Evolutionary conservation across 2,113 vertebrate genomes (phyloP), one percentile per base, ranked within the genome.

Genomic region (Cyrtonyx montezumae): DNA sequence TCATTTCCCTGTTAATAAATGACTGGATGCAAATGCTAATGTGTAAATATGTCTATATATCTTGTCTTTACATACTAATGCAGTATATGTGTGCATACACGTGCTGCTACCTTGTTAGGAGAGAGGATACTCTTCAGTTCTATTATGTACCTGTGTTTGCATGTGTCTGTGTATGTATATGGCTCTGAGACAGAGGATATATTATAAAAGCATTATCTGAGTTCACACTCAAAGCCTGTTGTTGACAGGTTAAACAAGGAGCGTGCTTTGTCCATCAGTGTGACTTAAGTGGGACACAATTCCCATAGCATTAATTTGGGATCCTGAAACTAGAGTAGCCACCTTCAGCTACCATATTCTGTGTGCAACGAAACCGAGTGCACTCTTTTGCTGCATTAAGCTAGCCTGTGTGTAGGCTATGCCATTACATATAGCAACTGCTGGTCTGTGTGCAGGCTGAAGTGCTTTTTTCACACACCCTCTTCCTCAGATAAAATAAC

Each of bases 351-450:
- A 16, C 1, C 1, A 28, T 40, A 8, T 3, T 16, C 11, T 1
- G 0, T 37, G 12, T 34, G 26, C 36, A 63, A 13, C 36, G 49
- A 55, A 67, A 56, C 0, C 36, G 70, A 42, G 36, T 32, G 1
- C 58, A 53, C 28, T 21, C 22, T 73, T 22, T 34, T 1, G 0
- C 40, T 40, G 19, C 1, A 0, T 45, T 73, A 17, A 58, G 67
- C 48, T 46, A 46, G n/a, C 53, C n/a, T 79, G 42, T 17, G 11
- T 55, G 23, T 37, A 48, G 65, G 12, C 26, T 32, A 23, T 63
- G 71, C 53, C 21, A 18, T 40, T 12, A 5, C 28, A 17, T 13
- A 1, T 7, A 22, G 26, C 42, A 68, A 30, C 32, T 11, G 40
- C 32, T 70, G 21, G 20, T 34, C n/a, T 45, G 40, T 40, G 13